Evolutionary conservation across 2,888 invertebrate species (phyloP), one percentile per base, ranked within the genome.

Genomic region (Clunio marinus): DNA sequence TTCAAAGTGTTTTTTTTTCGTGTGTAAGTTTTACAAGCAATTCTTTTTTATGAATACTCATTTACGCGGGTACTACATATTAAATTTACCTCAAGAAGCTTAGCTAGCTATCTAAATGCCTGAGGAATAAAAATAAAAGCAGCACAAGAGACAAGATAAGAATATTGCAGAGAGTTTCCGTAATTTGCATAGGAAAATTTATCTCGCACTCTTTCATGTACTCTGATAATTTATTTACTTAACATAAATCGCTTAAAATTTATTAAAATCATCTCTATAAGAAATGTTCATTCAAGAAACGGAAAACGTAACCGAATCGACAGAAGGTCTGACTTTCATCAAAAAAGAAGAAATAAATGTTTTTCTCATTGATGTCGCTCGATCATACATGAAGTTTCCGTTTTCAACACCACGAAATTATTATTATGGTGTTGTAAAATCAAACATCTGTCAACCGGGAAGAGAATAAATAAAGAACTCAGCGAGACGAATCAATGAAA

Each of bases 131-230:
- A 28, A 57, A n/a, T n/a, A n/a, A 27, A 57, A 25, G 27, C 24
- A 41, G 4, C 13, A 46, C 22, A 35, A 60, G 35, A 60, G 60
- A 60, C 13, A 32, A 35, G 63, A 63, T 63, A 63, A 63, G 45
- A 63, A 45, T 63, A 63, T 41, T 2, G 41, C 15, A 15, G 10
- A 41, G 41, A 41, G 41, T 41, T 41, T 15, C 10, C 10, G n/a
- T 51, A 28, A 62, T 62, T 62, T 62, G 62, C 37, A 63, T 63
- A 45, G n/a, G 25, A 59, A 41, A 63, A 60, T 63, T 63, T 63
- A 45, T 46, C 63, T n/a, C 37, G 62, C 62, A 37, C 32, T 37
- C 37, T 41, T 5, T 15, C 28, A 32, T 41, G 41, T 41, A 41
- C 10, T n/a, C 15, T 41, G 41, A 41, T 41, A 41, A 41, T 41